phyloP scores from a whole-genome alignment of 2,797 vertebrate genomes.

The Typhlichthys subterraneus region DNA sequence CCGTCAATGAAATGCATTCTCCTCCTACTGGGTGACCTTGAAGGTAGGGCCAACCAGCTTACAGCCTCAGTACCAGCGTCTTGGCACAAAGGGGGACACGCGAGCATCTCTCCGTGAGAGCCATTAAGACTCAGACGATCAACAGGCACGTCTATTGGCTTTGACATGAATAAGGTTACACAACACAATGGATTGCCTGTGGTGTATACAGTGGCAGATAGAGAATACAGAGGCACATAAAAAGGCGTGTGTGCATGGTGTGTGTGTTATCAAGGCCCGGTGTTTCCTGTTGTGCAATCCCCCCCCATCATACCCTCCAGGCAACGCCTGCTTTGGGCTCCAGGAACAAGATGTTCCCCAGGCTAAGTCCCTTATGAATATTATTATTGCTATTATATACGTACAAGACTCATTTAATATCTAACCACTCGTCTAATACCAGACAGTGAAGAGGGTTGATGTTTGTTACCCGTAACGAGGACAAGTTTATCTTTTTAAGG shows the following conservation, averaged over 20 bases:
- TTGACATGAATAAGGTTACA: not conserved
- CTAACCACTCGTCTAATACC: too few relatives aligned
- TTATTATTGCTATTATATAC: too few relatives aligned
- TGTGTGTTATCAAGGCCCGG: conserved; percentile 61
- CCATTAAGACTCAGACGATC: conserved; percentile 27
- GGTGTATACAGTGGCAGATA: not conserved
- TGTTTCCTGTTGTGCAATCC: conserved; percentile 77
- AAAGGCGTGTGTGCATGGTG: conserved; percentile 20
- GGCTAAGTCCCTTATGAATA: not conserved
- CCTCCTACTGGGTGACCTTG: conserved; percentile 25
- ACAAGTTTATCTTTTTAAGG: too few relatives aligned
- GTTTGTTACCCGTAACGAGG: too few relatives aligned
- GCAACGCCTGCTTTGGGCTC: conserved; percentile 56
- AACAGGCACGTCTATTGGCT: not conserved
- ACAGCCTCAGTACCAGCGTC: conserved; percentile 9
- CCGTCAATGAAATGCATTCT: too few relatives aligned
- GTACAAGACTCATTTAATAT: too few relatives aligned
- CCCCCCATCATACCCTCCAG: conserved; percentile 53
- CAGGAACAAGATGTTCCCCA: conserved; percentile 52
- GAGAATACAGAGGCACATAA: not conserved
- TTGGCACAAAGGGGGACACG: not conserved
- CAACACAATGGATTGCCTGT: not conserved
- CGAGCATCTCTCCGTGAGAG: conserved; percentile 18
- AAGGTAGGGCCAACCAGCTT: not conserved
- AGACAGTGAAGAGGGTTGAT: too few relatives aligned